Conservation (phyloP, 30 jellyfish, hydroid and myxozoan species). For the Calvadosia cruxmelitensis region DNA sequence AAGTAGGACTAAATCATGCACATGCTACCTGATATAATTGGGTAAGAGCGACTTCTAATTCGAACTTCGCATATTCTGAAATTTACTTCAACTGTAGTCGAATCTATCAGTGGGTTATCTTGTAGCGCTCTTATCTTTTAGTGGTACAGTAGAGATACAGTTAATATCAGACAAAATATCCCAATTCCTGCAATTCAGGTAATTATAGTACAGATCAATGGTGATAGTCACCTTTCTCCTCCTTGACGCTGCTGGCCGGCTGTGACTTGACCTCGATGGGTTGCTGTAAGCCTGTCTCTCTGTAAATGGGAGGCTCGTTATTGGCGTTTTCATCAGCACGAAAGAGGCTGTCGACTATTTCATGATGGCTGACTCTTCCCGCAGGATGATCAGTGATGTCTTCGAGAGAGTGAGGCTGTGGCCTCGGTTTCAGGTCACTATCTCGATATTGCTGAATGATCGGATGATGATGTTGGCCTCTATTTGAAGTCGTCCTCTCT, state of each 20-base stretch:
- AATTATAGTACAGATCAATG: too few species aligned
- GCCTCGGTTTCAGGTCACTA: slow-evolving; percentile 7
- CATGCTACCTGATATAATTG: too few species aligned
- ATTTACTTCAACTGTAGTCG: too few species aligned
- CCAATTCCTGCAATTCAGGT: too few species aligned
- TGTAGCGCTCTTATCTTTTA: too few species aligned
- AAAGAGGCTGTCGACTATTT: neutral
- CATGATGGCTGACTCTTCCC: neutral
- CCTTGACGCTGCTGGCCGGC: neutral
- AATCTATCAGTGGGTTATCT: too few species aligned
- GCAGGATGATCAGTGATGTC: neutral
- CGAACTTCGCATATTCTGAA: too few species aligned
- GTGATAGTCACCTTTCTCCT: neutral
- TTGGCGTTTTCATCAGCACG: slow-evolving; percentile 1
- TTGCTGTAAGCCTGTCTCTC: neutral
- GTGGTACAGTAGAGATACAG: too few species aligned
- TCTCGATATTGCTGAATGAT: slow-evolving; percentile 7
- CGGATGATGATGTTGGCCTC: slow-evolving; percentile 4
- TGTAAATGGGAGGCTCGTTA: neutral
- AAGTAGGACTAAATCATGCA: too few species aligned
- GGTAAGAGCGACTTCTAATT: too few species aligned
- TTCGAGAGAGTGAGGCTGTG: neutral
- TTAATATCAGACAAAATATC: too few species aligned
- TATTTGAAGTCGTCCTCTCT: slow-evolving; percentile 3
- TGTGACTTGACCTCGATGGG: neutral